Evolutionary conservation across 1,140 invertebrate genomes (phyloP).

Genomic region (Glomeris maerens): DNA sequence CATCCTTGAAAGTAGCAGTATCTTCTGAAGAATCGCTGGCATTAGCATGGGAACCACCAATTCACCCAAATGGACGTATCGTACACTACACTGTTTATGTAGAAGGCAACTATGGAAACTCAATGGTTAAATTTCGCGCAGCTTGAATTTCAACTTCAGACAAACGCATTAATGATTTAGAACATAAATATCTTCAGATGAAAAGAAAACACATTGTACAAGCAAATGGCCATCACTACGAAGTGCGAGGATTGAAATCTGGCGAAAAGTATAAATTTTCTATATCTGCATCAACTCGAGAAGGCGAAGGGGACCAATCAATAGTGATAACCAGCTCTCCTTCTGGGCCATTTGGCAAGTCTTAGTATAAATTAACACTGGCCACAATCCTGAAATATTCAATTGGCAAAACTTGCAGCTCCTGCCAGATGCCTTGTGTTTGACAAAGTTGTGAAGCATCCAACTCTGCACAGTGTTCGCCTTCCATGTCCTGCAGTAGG

Average conservation of each 20-base stretch:
- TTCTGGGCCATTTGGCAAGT: neutral
- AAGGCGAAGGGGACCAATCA: too few relatives aligned
- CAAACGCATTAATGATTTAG: neutral
- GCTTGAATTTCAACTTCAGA: neutral
- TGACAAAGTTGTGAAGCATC: neutral
- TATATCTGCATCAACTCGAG: too few relatives aligned
- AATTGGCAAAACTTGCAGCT: neutral
- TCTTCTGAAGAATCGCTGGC: slow-evolving; percentile 55
- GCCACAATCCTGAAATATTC: neutral
- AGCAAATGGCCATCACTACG: neutral
- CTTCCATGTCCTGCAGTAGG: slow-evolving; percentile 81
- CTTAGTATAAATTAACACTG: neutral
- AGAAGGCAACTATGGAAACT: neutral
- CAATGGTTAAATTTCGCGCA: neutral
- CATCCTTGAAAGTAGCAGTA: slow-evolving; percentile 63
- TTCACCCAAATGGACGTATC: slow-evolving; percentile 59
- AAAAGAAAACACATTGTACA: neutral
- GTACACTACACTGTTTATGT: slow-evolving; percentile 60
- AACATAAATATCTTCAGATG: neutral
- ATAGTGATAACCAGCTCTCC: too few relatives aligned
- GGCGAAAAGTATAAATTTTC: too few relatives aligned
- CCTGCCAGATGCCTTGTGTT: neutral
- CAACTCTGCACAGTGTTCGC: slow-evolving; percentile 45
- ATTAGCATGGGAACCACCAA: slow-evolving; percentile 62
- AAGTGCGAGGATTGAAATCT: neutral